Evolutionary conservation across 2,888 invertebrate genomes (phyloP).

Genomic region (Cistogaster globosa): DNA sequence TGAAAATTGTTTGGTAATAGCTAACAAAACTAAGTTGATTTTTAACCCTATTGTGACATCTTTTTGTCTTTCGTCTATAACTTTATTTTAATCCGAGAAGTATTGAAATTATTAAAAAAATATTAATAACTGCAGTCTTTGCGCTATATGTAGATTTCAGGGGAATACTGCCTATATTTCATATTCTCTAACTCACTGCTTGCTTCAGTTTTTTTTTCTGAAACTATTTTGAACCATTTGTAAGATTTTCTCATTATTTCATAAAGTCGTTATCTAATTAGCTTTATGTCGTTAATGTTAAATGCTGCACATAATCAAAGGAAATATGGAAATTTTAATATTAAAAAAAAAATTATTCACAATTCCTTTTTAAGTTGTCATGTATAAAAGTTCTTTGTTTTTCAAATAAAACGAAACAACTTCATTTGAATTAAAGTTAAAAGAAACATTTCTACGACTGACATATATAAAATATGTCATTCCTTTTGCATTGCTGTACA

Average conservation of each 20-base stretch:
- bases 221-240: background rate
- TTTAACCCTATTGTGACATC: too few species aligned
- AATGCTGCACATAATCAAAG: background rate
- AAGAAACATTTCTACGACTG: slow-evolving; percentile 4
- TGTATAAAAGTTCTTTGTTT: background rate
- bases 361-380: slow-evolving; percentile 9
- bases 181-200: too few species aligned
- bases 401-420: slow-evolving; percentile 17
- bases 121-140: too few species aligned
- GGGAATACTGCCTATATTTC: too few species aligned
- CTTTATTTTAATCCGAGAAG: too few species aligned
- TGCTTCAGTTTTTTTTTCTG: too few species aligned
- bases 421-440: slow-evolving; percentile 8
- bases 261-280: slow-evolving; percentile 21
- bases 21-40: too few species aligned
- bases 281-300: background rate
- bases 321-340: background rate
- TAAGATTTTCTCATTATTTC: slow-evolving; percentile 6
- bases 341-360: slow-evolving; percentile 34
- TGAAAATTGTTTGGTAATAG: too few species aligned
- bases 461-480: slow-evolving; percentile 22
- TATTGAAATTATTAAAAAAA: too few species aligned
- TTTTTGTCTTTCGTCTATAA: too few species aligned
- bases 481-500: slow-evolving; percentile 16
- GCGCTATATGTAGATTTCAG: too few species aligned